Conservation (phyloP, 2,888 invertebrate genomes). For the Cataglyphis altisquamis region DNA sequence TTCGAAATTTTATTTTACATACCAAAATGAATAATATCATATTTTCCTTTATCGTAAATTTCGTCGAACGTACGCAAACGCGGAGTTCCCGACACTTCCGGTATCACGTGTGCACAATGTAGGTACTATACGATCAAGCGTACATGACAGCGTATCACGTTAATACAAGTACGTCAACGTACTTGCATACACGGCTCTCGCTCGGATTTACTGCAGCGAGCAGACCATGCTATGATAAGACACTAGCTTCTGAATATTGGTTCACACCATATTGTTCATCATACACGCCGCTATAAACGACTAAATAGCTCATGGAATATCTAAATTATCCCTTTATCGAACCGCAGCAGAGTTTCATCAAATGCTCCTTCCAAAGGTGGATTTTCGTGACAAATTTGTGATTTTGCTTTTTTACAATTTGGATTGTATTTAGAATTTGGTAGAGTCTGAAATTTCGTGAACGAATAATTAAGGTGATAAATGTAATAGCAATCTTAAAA, state of each 20-base stretch:
- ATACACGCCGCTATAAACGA: not conserved
- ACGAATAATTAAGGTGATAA: not conserved
- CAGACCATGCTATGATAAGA: conserved; percentile 48
- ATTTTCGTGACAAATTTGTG: not conserved
- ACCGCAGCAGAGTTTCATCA: not conserved
- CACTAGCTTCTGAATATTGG: conserved; percentile 34
- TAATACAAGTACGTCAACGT: conserved; percentile 29
- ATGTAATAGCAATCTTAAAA: not conserved
- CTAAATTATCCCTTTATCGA: conserved; percentile 24
- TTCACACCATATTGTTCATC: conserved; percentile 25
- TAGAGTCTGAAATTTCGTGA: not conserved
- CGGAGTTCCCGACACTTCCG: not conserved
- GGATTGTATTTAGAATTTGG: not conserved
- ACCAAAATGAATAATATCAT: not conserved
- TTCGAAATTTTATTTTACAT: not conserved
- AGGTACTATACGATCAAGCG: not conserved
- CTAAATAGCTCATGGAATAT: conserved; percentile 10
- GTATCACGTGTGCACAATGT: conserved; percentile 1
- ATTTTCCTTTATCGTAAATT: not conserved
- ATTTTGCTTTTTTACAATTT: not conserved
- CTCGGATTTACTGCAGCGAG: conserved; percentile 21
- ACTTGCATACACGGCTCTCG: conserved; percentile 40
- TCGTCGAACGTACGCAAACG: not conserved
- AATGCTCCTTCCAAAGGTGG: not conserved
- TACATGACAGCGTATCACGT: conserved; percentile 33